Evolutionary conservation across 1,140 invertebrate species (phyloP).

Genomic region (Belonocnema kinseyi): DNA sequence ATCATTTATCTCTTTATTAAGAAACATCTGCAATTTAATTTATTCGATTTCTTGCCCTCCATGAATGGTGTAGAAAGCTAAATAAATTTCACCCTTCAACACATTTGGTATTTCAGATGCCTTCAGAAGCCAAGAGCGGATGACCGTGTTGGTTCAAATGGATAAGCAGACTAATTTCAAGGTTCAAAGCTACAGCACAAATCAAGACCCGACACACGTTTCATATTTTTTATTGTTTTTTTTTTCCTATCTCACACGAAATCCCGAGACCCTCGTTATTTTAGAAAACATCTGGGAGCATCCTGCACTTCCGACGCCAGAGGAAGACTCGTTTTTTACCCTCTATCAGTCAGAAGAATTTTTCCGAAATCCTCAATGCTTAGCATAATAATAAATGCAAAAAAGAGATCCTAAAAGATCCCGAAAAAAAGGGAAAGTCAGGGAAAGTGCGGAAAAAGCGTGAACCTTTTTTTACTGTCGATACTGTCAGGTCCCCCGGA

Average conservation of each 20-base stretch:
- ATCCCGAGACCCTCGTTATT: constrained; percentile 45
- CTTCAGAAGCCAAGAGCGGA: constrained; percentile 11
- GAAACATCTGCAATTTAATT: background rate
- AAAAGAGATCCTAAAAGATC: background rate
- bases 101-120: constrained; percentile 24
- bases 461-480: constrained; percentile 53
- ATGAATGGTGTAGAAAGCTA: constrained; percentile 14
- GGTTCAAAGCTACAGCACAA: constrained; percentile 48
- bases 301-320: constrained; percentile 41
- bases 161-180: constrained; percentile 47
- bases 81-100: constrained; percentile 26
- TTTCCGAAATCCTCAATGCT: background rate
- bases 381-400: no score
- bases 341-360: constrained; percentile 24
- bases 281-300: constrained; percentile 53
- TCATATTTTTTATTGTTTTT: constrained; percentile 42
- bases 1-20: no score
- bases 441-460: constrained; percentile 56
- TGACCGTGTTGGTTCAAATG: constrained; percentile 12
- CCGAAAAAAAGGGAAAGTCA: constrained; percentile 36
- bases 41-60: background rate
- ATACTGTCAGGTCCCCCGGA: constrained; percentile 47
- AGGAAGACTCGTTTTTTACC: background rate
- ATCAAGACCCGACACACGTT: constrained; percentile 33
- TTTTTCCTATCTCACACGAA: constrained; percentile 28